Percentiles rank a stretch among this genome's conserved stretches.
These are phyloP conservation scores for Semaprochilodus insignis DNA, from an alignment of 2,797 vertebrate genomes.

Conservation along the genomic window DNA sequence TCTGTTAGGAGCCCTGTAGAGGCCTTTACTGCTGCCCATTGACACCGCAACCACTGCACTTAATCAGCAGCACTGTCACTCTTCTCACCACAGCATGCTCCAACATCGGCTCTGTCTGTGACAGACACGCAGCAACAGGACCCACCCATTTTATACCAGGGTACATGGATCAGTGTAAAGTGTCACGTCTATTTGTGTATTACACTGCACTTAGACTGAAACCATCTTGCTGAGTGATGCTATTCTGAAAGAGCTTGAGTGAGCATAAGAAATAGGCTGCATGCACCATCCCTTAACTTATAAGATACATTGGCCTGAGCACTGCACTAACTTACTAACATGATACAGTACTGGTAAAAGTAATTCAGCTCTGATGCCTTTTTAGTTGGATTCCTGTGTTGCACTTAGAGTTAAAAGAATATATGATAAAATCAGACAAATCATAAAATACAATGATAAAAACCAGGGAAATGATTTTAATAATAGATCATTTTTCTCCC, in stretches of 20 bases:
- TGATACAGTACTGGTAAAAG: not conserved
- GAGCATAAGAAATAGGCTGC: no score
- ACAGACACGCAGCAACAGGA: not conserved
- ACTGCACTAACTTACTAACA: not conserved
- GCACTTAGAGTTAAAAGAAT: not conserved
- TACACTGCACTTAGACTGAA: not conserved
- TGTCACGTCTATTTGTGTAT: not conserved
- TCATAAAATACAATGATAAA: not conserved
- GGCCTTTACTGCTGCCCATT: conserved; percentile 26
- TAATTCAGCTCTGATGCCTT: not conserved
- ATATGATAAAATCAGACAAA: not conserved
- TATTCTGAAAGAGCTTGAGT: not conserved
- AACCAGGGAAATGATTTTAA: no score
- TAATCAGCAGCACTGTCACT: conserved; percentile 15
- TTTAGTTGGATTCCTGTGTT: not conserved
- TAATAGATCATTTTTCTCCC: no score
- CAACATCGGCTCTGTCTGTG: conserved; percentile 23
- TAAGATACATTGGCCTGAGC: no score
- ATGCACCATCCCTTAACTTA: no score
- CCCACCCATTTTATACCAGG: not conserved
- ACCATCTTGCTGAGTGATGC: no score
- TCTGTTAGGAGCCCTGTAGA: conserved; percentile 18
- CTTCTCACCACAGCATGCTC: not conserved
- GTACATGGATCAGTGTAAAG: not conserved
- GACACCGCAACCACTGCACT: conserved; percentile 2